Evolutionary conservation across 2,888 invertebrate species (phyloP).

Genomic region (Steinernema carpocapsae): DNA sequence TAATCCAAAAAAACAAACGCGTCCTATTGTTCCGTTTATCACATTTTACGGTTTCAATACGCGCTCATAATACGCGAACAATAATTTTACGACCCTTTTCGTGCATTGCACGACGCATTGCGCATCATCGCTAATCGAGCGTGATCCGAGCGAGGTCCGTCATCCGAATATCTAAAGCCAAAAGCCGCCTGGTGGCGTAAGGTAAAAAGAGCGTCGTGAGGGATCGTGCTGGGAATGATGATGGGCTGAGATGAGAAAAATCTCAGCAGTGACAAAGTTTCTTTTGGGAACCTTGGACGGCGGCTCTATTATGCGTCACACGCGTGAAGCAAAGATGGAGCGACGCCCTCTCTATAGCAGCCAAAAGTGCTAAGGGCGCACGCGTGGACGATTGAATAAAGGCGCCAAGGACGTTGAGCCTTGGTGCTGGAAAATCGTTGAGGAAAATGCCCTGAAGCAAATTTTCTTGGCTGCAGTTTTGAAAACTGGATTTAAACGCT

Average conservation of each 20-base stretch:
- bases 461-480: not conserved
- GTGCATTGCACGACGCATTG: not conserved
- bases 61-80: not conserved
- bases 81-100: slow-evolving; percentile 5
- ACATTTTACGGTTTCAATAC: not conserved
- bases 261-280: not conserved
- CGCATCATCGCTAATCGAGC: slow-evolving; percentile 22
- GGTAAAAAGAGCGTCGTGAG: not conserved
- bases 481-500: not conserved
- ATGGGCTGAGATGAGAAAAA: slow-evolving; percentile 5
- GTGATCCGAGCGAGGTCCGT: not conserved
- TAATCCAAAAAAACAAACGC: not conserved
- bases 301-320: slow-evolving; percentile 7
- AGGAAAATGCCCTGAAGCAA: slow-evolving; percentile 7
- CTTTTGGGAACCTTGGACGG: slow-evolving; percentile 12
- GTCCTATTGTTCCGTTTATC: not conserved
- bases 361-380: slow-evolving; percentile 21
- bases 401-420: not conserved
- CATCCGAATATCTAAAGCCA: not conserved
- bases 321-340: not conserved
- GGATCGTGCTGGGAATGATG: not conserved
- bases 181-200: not conserved
- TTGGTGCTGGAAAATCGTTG: not conserved
- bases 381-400: slow-evolving; percentile 25
- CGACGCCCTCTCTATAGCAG: not conserved